Evolutionary conservation across 2,113 vertebrate genomes (phyloP), one percentile per base, ranked within the genome.

Genomic region (Elanus axillaris): DNA sequence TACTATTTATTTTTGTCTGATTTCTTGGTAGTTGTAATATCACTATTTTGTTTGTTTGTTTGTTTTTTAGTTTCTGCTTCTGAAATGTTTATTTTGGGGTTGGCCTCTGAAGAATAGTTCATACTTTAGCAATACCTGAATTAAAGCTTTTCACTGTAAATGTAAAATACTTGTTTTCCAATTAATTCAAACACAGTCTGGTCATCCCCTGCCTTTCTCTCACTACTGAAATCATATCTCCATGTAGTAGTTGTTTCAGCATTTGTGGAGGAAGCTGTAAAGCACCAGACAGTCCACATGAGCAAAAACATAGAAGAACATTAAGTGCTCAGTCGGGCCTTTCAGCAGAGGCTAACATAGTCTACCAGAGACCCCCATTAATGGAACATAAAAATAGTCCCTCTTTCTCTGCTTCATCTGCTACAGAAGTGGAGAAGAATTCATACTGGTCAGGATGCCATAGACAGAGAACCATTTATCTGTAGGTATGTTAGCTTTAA

Each of bases 401-500:
- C 34, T 42, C 52, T 23, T 38, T 12, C 36, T 38, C 34, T 80
- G 34, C 81, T 50, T 29, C 11, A 16, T 13, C 48, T 40, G 7
- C 1, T 43, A 8, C 15, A 36, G 25, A 13, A 50, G 20, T 9
- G 32, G 32, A 27, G 11, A n/a, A 13, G 45, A 26, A 50, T 22
- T 45, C 29, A 23, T 42, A 5, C 16, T 42, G 52, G 21, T 66
- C 9, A 4, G 47, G 52, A 11, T 63, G 67, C 56, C 71, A 11
- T 20, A 17, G 52, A 16, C 43, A 15, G 13, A 29, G 26, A 45
- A 48, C 27, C 32, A 1, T 17, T 25, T 31, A 31, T 38, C n/a
- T 50, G 4, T 6, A 1, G 18, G 31, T 16, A 17, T 1, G 4
- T 4, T 18, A 16, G 16, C n/a, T 68, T 72, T 13, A 2, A 23